Conservation (phyloP, 2,797 vertebrate species). For the Chelmon rostratus region DNA sequence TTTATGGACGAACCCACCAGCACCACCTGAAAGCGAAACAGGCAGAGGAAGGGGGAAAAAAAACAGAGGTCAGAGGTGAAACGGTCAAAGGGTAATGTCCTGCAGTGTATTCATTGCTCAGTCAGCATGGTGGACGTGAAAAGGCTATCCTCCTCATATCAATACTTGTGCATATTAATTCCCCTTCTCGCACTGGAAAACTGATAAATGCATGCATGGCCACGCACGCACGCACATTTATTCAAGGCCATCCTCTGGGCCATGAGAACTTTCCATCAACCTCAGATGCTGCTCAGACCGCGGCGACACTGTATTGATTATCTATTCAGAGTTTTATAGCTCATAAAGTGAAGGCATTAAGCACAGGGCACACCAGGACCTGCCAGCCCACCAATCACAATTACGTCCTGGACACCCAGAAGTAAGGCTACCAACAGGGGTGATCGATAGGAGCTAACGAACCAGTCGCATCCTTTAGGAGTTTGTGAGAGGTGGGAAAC, state of each 20-base stretch:
- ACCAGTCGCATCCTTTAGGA: constrained; percentile 27
- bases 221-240: constrained; percentile 32
- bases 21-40: constrained; percentile 87
- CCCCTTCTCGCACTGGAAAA: background rate
- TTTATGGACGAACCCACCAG: constrained; percentile 94
- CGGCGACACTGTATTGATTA: constrained; percentile 68
- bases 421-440: constrained; percentile 28
- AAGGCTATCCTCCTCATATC: constrained; percentile 5
- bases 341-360: constrained; percentile 75
- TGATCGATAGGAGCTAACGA: constrained; percentile 50
- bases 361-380: constrained; percentile 29
- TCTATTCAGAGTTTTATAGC: constrained; percentile 73
- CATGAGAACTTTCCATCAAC: constrained; percentile 41
- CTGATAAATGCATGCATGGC: constrained; percentile 27
- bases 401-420: constrained; percentile 53
- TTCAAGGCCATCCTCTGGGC: constrained; percentile 30
- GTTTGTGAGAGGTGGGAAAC: constrained; percentile 14
- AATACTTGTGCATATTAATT: constrained; percentile 31
- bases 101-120: background rate
- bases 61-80: constrained; percentile 40
- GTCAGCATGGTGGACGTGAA: constrained; percentile 26
- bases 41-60: background rate
- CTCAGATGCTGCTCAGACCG: constrained; percentile 1
- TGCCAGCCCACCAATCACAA: constrained; percentile 66
- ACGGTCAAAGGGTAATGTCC: background rate